Evolutionary conservation across 2,797 vertebrate genomes (phyloP), one percentile per base, ranked within the genome.

Genomic region (Anas acuta): DNA sequence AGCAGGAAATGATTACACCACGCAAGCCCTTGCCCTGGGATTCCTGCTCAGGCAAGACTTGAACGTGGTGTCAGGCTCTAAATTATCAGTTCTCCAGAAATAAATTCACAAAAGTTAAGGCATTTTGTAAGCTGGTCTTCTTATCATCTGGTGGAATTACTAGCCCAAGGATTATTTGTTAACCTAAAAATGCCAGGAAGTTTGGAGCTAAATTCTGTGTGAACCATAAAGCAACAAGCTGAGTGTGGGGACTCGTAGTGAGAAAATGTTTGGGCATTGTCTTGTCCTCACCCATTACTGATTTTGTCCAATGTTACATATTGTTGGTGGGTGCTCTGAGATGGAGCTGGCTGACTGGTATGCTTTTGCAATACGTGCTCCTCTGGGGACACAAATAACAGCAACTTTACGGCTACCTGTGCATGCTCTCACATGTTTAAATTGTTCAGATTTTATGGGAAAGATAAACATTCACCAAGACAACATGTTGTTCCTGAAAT

Each of bases 11-110:
- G 20, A 90, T 89, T 80, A 19, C 84, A 54, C 74, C 86, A 33
- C 0, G 3, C 87, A 20, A 82, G 23, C 65, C 45, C 65, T 67
- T 7, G 15, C 65, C 65, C 65, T 26, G 65, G 30, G 73, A 80
- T 7, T 91, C 93, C 90, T 93, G 94, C 93, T 95, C 84, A 8
- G 96, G 94, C 90, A 89, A 26, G 86, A 35, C 77, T 78, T n/a
- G 45, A 74, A 23, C 12, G 10, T 83, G 81, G 35, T 89, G 82
- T 87, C 90, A 84, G 81, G 69, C 75, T 82, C 84, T 74, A 66
- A 93, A 89, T 95, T 90, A 83, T 35, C 78, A 78, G 58, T 62
- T 74, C 81, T 80, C 69, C 89, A 92, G 91, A 93, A 89, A 83
- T 41, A 90, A 74, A 28, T 77, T 61, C 53, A 49, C 57, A 74